Evolutionary conservation across 2,888 invertebrate genomes (phyloP).

Genomic region (Melinaea menophilus): DNA sequence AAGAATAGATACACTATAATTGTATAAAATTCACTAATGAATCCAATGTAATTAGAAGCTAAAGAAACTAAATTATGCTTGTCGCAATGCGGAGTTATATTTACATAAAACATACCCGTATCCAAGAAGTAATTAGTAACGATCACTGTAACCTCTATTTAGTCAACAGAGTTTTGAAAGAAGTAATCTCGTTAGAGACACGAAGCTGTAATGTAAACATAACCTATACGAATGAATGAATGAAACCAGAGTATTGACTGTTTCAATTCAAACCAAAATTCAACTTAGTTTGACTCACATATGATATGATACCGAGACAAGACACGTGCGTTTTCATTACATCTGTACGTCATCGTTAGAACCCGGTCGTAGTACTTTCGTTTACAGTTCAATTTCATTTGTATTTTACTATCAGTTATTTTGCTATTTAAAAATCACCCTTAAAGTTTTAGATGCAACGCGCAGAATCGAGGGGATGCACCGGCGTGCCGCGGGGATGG

Average conservation of each 20-base stretch:
- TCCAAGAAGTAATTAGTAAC: too few species aligned
- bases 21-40: too few species aligned
- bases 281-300: slow-evolving; percentile 21
- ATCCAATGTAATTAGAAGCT: too few species aligned
- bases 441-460: slow-evolving; percentile 42
- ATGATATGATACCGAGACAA: slow-evolving; percentile 13
- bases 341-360: not conserved
- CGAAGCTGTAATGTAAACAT: slow-evolving; percentile 1
- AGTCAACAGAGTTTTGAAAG: not conserved
- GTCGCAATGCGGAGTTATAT: too few species aligned
- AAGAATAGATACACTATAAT: too few species aligned
- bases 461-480: slow-evolving; percentile 50
- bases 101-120: too few species aligned
- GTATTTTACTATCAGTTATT: slow-evolving; percentile 26
- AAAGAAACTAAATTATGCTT: too few species aligned
- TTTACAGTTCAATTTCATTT: slow-evolving; percentile 31
- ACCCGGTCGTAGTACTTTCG: slow-evolving; percentile 15
- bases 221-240: not conserved
- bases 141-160: not conserved
- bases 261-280: slow-evolving; percentile 17
- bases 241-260: not conserved
- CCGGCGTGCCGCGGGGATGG: slow-evolving; percentile 33
- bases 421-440: slow-evolving; percentile 31
- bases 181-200: not conserved
- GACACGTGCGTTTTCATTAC: slow-evolving; percentile 1